Percentiles rank a stretch among this genome's conserved stretches.
Conservation (phyloP, 2,113 vertebrate species). For the Pituophis catenifer region DNA sequence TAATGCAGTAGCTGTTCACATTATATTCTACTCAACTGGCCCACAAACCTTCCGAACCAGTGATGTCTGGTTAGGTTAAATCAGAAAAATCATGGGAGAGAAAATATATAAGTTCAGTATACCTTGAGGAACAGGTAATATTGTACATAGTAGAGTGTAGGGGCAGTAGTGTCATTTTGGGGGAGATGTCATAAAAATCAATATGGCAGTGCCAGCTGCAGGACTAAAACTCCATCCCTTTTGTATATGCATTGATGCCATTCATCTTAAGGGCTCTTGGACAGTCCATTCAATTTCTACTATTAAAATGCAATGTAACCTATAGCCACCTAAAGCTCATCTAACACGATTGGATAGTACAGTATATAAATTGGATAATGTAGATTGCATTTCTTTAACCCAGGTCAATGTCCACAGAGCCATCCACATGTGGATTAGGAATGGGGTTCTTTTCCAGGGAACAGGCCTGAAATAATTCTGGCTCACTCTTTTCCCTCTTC, state of each 20-base stretch:
- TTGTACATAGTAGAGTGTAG: neutral
- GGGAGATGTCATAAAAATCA: neutral
- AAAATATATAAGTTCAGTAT: conserved; percentile 8
- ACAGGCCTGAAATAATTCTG: neutral
- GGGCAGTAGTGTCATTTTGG: neutral
- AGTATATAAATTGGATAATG: neutral
- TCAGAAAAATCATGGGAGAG: conserved; percentile 25
- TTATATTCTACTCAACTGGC: conserved; percentile 41
- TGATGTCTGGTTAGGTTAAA: neutral
- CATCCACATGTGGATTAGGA: neutral
- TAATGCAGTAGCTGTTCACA: conserved; percentile 32
- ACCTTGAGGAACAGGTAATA: conserved; percentile 24
- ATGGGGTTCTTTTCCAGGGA: neutral
- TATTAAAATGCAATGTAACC: neutral
- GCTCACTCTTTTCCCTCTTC: neutral
- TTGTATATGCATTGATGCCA: neutral
- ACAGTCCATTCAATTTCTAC: neutral
- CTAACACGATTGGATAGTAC: neutral
- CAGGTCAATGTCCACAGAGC: neutral
- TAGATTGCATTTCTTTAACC: neutral
- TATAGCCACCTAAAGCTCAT: neutral
- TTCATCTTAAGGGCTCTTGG: neutral
- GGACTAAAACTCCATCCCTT: no score
- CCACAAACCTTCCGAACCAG: conserved; percentile 31
- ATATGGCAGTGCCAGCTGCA: neutral